A percentile compares a stretch with the other conserved stretches of the same genome.
Conservation (phyloP, 2,888 invertebrate species). For the Lissonota sp. region DNA sequence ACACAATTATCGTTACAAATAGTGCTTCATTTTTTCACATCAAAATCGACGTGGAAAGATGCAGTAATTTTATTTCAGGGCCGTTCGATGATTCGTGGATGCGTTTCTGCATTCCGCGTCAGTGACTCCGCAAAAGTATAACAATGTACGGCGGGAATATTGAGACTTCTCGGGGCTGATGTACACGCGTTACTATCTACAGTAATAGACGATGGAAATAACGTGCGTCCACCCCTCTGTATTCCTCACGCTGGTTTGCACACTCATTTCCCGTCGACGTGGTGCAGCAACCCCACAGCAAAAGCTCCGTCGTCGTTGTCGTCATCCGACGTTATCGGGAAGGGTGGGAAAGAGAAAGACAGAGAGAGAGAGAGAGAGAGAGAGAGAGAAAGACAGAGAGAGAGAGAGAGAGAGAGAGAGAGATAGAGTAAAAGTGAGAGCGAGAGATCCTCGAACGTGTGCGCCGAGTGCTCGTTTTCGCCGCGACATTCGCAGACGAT, state of each 20-base stretch:
- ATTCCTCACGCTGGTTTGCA: constrained; percentile 46
- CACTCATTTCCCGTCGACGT: constrained; percentile 9
- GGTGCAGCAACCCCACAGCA: constrained; percentile 45
- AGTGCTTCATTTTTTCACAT: too few relatives aligned
- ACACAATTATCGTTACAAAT: too few relatives aligned
- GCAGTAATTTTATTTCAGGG: too few relatives aligned
- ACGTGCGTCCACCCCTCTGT: background rate
- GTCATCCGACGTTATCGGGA: constrained; percentile 18
- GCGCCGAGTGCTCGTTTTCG: constrained; percentile 71
- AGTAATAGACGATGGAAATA: constrained; percentile 11
- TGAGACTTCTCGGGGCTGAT: constrained; percentile 29
- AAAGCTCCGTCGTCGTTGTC: background rate
- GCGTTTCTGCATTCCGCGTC: background rate
- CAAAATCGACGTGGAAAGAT: too few relatives aligned
- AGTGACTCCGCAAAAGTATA: background rate
- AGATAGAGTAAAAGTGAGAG: constrained; percentile 20
- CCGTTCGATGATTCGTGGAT: too few relatives aligned
- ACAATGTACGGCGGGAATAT: constrained; percentile 20
- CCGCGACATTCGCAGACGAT: constrained; percentile 69
- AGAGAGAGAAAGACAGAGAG: constrained; percentile 37
- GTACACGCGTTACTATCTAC: background rate
- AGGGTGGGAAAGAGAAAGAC: too few relatives aligned
- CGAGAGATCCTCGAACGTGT: constrained; percentile 72
- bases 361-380: background rate
- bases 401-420: too few relatives aligned